Percentiles rank a stretch among this genome's conserved stretches.
Evolutionary conservation across 2,797 vertebrate species (phyloP).

Genomic region (Notoglanidium macrostoma): DNA sequence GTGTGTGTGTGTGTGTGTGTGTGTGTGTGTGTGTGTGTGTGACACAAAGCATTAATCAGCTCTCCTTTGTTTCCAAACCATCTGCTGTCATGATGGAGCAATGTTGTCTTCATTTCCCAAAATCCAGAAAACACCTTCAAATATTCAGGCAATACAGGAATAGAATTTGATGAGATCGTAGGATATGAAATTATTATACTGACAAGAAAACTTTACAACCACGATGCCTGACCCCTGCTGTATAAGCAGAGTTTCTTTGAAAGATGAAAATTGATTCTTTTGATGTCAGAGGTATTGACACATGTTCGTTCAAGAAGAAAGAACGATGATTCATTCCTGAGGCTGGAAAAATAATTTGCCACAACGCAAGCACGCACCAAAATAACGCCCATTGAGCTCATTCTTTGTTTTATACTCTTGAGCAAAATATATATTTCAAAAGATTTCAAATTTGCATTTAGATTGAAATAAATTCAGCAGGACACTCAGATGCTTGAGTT

Average conservation of each 20-base stretch:
- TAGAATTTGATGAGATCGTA: constrained; percentile 1
- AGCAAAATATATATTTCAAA: neutral
- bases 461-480: constrained; percentile 61
- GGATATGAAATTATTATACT: neutral
- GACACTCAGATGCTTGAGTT: constrained; percentile 2
- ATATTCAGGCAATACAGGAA: neutral
- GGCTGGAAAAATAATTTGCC: neutral
- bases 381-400: constrained; percentile 14
- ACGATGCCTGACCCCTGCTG: neutral
- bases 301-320: neutral
- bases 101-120: constrained; percentile 1
- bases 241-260: neutral
- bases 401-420: constrained; percentile 25
- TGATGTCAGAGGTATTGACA: neutral
- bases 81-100: neutral
- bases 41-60: neutral
- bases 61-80: neutral
- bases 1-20: neutral
- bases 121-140: constrained; percentile 9
- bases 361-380: neutral
- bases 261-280: constrained; percentile 9
- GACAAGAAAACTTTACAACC: neutral
- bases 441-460: constrained; percentile 68
- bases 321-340: neutral
- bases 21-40: neutral